phyloP scores from a whole-genome alignment of 2,797 vertebrate species.

The Lagodon rhomboides region DNA sequence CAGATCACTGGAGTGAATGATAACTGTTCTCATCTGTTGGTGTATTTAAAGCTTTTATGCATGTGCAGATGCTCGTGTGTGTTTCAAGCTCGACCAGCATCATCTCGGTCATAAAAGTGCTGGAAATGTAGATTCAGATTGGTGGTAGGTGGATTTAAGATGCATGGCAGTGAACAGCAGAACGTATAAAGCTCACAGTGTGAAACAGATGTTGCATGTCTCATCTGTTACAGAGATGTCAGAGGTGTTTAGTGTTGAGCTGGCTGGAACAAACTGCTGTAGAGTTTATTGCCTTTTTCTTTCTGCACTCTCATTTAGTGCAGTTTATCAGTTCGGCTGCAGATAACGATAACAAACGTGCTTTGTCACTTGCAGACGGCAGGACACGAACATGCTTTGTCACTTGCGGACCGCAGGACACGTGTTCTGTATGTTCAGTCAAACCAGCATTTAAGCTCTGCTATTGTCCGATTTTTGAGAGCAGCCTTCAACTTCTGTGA shows the following conservation, averaged over 20 bases:
- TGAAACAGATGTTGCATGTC: conserved; percentile 45
- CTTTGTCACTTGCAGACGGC: conserved; percentile 13
- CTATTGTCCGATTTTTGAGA: conserved; percentile 22
- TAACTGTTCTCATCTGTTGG: conserved; percentile 38
- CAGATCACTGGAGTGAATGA: conserved; percentile 49
- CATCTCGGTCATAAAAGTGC: background rate
- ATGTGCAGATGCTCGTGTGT: background rate
- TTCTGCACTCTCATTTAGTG: background rate
- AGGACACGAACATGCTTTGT: conserved; percentile 9
- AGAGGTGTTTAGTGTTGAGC: conserved; percentile 33
- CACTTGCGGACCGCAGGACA: background rate
- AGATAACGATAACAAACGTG: conserved; percentile 27
- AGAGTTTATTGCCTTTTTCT: conserved; percentile 14
- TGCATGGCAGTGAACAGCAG: background rate
- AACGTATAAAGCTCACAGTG: conserved; percentile 25
- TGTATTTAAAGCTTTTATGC: conserved; percentile 37
- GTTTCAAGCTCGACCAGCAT: background rate
- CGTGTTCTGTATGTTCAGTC: conserved; percentile 12
- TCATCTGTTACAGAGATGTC: conserved; percentile 41
- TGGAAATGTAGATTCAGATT: conserved; percentile 9
- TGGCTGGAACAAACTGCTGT: conserved; percentile 32
- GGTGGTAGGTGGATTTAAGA: conserved; percentile 25
- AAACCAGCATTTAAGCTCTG: conserved; percentile 16
- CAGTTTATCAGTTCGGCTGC: conserved; percentile 24
- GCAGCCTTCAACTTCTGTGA: conserved; percentile 46